Base-by-base conservation (phyloP, 2,113 vertebrate genomes). In the Orientallactaga bullata region DNA sequence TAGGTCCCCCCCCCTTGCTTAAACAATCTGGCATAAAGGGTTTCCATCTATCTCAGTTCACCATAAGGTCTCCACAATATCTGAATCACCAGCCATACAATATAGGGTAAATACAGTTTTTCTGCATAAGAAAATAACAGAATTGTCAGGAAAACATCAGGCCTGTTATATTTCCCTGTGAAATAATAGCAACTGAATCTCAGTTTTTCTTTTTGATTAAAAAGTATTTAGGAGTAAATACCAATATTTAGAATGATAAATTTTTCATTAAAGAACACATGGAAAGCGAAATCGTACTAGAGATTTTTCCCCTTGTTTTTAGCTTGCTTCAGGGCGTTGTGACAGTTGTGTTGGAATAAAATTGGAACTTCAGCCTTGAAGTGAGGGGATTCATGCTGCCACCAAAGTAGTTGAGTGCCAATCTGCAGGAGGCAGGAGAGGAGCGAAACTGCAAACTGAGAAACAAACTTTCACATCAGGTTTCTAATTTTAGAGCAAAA, bases 21-120 rank as follows among this genome's bases (percentile, higher is more conserved):
- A 96, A 98, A 96, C 96, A 97, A 96, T 98, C 97, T 98, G 97
- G 97, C 95, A 91, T 96, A 97, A 97, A 96, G 97, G 97, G 90
- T 97, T 98, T 97, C 84, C 87, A 85, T 97, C 96, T 94, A 84
- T 97, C 94, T 97, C 92, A 87, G 96, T 96, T 98, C 96, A 96
- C 97, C 97, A 95, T 94, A 96, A 97, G 95, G 87, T 95, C 97
- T 98, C 93, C 73, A 93, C 78, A 95, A 90, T 96, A 37, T 97
- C 79, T 95, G 84, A 94, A 95, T 97, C 95, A 94, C 94, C 93
- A 96, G 94, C 95, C 94, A 1, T 83, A 78, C 94, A 76, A 81
- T 97, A 95, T 97, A 95, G 72, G 95, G 94, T 94, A 96, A 96
- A 97, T 96, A 95, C 80, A 96, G 96, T 87, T 92, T 96, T 96